Evolutionary conservation across 2,113 vertebrate species (phyloP), one percentile per base, ranked within the genome.

Genomic region (Abramis brama): DNA sequence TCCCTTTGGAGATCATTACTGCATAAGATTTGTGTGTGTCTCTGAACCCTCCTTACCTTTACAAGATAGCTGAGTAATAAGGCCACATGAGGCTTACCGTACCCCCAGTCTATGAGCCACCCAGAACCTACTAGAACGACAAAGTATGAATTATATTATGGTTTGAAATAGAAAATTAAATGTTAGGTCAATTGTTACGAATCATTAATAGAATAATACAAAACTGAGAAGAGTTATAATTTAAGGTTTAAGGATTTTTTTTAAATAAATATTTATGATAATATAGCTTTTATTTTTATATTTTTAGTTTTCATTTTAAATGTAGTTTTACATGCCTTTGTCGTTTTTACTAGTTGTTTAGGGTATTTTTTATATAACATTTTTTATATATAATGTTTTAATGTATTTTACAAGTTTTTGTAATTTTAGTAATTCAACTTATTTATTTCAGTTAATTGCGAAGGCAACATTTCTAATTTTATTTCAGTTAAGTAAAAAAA

Each of bases 11-110:
- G 86, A 85, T 91, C 85, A 89, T 91, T 90, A 86, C 76, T 88
- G 73, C 70, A 64, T 68, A 73, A 88, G 60, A 82, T 78, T 75
- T 86, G 76, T 70, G 76, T 84, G 68, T 45, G 76, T 57, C 43
- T 91, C 86, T 83, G 60, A 88, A 89, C 87, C 76, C 82, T 86
- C 78, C 80, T 85, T 87, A 83, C 90, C 88, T 91, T 84, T 83
- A 84, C 86, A 85, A 73, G 90, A 81, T 87, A 85, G 79, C 84
- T 89, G 89, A 87, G 88, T 94, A 95, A 95, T 94, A 93, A 95
- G 93, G 89, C 94, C 94, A 94, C 92, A 87, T 86, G 93, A 93
- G 93, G 87, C 89, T 76, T 39, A 27, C 68, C 60, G 52, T 80
- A 82, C 80, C 64, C 79, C 75, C 85, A 82, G 83, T 73, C 71